Percentiles rank a stretch among this genome's conserved stretches.
phyloP scores from a whole-genome alignment of 1,140 invertebrate species.

The Pomacea maculata region DNA sequence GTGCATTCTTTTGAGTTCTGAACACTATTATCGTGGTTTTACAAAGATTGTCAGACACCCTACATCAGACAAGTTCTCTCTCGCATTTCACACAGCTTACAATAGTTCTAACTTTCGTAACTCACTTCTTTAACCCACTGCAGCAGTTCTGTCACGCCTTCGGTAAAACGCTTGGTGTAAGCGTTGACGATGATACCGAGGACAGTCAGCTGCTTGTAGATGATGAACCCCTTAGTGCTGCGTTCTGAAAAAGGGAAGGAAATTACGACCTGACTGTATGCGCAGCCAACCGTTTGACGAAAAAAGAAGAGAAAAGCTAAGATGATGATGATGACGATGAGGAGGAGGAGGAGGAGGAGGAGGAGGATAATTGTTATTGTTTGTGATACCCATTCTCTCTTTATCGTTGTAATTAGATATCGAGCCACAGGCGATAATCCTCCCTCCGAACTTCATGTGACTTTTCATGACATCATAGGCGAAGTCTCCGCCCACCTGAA shows the following conservation, averaged over 20 bases:
- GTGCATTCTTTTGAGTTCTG: neutral
- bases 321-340: neutral
- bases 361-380: too few relatives aligned
- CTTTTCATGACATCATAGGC: conserved; percentile 20
- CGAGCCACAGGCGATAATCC: conserved; percentile 32
- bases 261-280: neutral
- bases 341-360: neutral
- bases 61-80: too few relatives aligned
- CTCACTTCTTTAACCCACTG: conserved; percentile 18
- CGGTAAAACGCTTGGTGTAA: neutral
- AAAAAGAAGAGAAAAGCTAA: neutral
- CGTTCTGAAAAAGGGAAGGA: neutral
- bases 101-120: neutral
- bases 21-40: too few relatives aligned
- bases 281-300: neutral
- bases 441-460: conserved; percentile 36
- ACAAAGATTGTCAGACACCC: too few relatives aligned
- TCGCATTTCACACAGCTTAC: too few relatives aligned
- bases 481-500: conserved; percentile 54
- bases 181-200: neutral
- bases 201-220: neutral
- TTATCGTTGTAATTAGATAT: conserved; percentile 25
- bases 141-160: conserved; percentile 9
- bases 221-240: neutral
- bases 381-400: neutral